Base-by-base conservation (phyloP, 2,797 vertebrate species). In the Platalea minor region DNA sequence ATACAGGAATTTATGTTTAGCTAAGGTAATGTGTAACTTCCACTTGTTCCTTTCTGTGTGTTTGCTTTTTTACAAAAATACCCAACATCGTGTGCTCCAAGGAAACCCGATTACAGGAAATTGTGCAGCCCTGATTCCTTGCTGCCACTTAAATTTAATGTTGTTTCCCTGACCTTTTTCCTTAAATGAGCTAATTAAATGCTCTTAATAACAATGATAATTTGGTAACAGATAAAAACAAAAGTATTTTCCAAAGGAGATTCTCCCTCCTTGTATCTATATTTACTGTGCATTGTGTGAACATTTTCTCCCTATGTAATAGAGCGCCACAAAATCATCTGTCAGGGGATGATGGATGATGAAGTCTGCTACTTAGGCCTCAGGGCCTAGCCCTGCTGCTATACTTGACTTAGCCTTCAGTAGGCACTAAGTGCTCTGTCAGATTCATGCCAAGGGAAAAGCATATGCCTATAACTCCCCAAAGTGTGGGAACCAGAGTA, bases 371-470 rank as follows among this genome's bases (percentile, higher is more conserved):
- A 95, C 98, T 97, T 61, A 50, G 96, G 98, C 98, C 98, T 98
- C 96, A 94, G 98, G 98, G 98, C 97, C 95, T 97, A 96, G 98
- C 97, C 98, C 96, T 63, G 97, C 97, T 96, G 97, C 96, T 97
- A 86, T 97, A 95, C 97, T 96, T 96, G 97, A 97, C 97, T 97
- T 96, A 95, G 97, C 82, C 97, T 98, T 98, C 97, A 94, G 94
- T 80, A 93, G 93, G 89, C 95, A 93, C 91, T 98, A 98, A 99
- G 98, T 99, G 98, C 98, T 98, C 98, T 98, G 98, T 98, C 98
- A 98, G 97, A 89, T 95, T 97, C 97, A 95, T 98, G 98, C 98
- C 98, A 97, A 97, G 97, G 98, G 98, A 97, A 98, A 97, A 94
- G 98, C 98, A 98, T 97, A 98, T 97, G 98, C 97, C 98, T 98